phyloP scores from a whole-genome alignment of 92 coral and sea anemone genomes.

The Zoanthus solanderi region DNA sequence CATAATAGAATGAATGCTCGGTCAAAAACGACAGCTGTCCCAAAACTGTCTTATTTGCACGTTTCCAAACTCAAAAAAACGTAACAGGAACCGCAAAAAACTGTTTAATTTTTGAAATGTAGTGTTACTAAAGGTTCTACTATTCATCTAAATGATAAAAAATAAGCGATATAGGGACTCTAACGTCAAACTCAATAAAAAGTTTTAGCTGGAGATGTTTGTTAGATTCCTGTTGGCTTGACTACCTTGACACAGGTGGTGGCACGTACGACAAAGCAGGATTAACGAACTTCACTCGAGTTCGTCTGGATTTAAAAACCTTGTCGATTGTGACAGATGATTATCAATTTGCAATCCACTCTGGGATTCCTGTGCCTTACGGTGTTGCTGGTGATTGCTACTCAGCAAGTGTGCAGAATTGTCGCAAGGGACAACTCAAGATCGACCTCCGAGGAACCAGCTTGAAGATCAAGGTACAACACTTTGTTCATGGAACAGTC shows the following conservation, averaged over 20 bases:
- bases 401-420: slow-evolving; percentile 83
- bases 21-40: no score
- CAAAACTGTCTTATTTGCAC: no score
- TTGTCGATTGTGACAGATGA: slow-evolving; percentile 77
- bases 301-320: slow-evolving; percentile 73
- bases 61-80: no score
- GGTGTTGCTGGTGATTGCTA: slow-evolving; percentile 95
- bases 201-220: background rate
- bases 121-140: no score
- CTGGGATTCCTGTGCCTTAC: slow-evolving; percentile 73
- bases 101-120: no score
- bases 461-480: slow-evolving; percentile 74
- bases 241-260: slow-evolving; percentile 57
- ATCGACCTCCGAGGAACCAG: slow-evolving; percentile 88
- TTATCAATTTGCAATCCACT: slow-evolving; percentile 73
- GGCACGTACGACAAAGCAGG: slow-evolving; percentile 77
- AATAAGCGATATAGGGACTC: no score
- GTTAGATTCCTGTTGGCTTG: background rate
- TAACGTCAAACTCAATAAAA: no score
- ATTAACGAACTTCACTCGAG: slow-evolving; percentile 79
- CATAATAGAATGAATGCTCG: no score
- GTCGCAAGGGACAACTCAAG: slow-evolving; percentile 90
- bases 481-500: background rate
- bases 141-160: no score
- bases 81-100: no score